Base-by-base conservation (phyloP, 1,140 invertebrate species). In the Euura saliciscinereae region DNA sequence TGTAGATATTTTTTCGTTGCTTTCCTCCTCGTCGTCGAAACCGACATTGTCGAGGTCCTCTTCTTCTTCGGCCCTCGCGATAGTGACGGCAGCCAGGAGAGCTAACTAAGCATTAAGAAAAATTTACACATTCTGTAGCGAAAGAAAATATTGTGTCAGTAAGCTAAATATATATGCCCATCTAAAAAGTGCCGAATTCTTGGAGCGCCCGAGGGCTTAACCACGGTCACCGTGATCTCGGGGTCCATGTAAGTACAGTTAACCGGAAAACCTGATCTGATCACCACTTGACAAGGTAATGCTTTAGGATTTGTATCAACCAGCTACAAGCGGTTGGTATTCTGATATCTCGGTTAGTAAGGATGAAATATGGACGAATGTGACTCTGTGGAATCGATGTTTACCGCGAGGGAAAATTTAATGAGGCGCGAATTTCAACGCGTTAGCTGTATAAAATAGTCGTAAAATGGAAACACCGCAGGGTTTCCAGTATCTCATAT, bases 1-100 rank as follows among this genome's bases (percentile, higher is more conserved):
- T 45, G 88, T 80, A 70, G 89, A 89, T 67, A 86, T 85, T 71
- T 84, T 80, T 78, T 78, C 84, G 45, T 79, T 73, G 11, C 73
- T 51, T 80, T 72, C 70, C 73, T 84, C 73, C 76, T 83, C 66
- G 75, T 78, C 42, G 78, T 82, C 66, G 68, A 75, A 72, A 44
- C 71, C 51, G 4, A 74, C 70, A 6, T 42, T 11, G 28, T 75
- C 76, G 10, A 79, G 77, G 0, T 59, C 66, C 45, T 75, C 69
- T 42, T 78, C 75, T 65, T 75, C 70, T 10, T 78, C 73, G 64
- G 69, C 76, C n/a, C 75, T 59, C 51, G 51, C 6, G 3, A n/a
- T 59, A n/a, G 51, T n/a, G 3, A 59, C 51, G 8, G 6, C 2
- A 59, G 3, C 51, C 51, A 59, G 51, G 51, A 59, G 51, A 59